A percentile compares a stretch with the other conserved stretches of the same genome.
These are phyloP conservation scores for Platycheirus albimanus DNA, from an alignment of 2,888 invertebrate genomes.

Conservation along the genomic window DNA sequence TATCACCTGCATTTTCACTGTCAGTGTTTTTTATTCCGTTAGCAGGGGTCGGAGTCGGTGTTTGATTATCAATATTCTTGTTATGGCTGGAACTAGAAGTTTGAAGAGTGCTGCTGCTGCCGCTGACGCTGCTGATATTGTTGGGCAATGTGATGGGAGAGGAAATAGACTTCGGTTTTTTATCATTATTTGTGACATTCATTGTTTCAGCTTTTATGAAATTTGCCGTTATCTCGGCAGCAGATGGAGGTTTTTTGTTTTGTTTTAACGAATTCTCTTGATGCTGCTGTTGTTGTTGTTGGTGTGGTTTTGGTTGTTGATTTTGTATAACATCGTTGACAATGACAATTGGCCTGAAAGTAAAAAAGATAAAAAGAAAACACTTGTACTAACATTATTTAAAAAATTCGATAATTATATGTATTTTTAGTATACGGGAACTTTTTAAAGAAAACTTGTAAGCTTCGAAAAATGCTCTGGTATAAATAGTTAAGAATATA, in stretches of 20 bases:
- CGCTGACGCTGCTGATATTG: no score
- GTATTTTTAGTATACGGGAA: no score
- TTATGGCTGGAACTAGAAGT: constrained; percentile 32
- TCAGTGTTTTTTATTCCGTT: constrained; percentile 6
- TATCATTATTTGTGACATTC: constrained; percentile 36
- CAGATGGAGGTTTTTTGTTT: constrained; percentile 25
- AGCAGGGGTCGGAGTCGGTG: constrained; percentile 37
- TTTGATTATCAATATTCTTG: constrained; percentile 44
- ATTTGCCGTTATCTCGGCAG: constrained; percentile 30
- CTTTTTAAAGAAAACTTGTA: no score
- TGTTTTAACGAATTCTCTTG: constrained; percentile 50
- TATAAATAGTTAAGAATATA: no score
- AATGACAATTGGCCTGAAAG: constrained; percentile 79
- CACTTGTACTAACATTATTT: neutral
- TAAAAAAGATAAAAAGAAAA: neutral
- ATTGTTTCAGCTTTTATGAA: constrained; percentile 37
- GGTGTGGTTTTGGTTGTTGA: constrained; percentile 65
- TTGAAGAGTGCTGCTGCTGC: constrained; percentile 10
- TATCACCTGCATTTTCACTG: constrained; percentile 67
- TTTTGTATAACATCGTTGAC: constrained; percentile 79
- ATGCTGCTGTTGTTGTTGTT: constrained; percentile 66
- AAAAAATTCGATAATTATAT: no score
- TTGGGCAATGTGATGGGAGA: constrained; percentile 2
- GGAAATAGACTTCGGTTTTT: constrained; percentile 39
- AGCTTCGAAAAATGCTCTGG: no score